Conservation (phyloP, 2,797 vertebrate species). For the Sibirionetta formosa region DNA sequence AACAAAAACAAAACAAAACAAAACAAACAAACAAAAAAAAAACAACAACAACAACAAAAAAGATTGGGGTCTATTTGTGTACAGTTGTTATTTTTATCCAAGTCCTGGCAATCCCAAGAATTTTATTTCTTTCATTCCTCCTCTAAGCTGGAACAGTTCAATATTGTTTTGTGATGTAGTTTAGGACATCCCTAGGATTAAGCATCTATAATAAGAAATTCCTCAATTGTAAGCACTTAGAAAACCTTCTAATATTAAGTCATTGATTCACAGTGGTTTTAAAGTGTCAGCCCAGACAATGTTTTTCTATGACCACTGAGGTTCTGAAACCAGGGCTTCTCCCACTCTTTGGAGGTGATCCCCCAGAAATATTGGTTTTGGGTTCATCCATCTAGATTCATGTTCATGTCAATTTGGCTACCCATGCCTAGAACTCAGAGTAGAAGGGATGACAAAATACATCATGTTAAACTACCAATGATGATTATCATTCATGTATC, state of each 20-base stretch:
- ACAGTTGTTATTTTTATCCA: not conserved
- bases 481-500: not conserved
- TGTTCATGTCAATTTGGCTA: rapidly evolving
- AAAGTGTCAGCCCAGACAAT: not conserved
- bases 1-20: too few species aligned
- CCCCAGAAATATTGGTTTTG: not conserved
- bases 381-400: not conserved
- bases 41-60: too few species aligned
- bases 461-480: not conserved
- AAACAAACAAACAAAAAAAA: too few species aligned
- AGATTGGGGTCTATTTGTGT: not conserved
- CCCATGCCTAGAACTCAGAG: not conserved
- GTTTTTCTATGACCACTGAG: not conserved
- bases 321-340: not conserved
- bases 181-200: not conserved
- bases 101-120: not conserved
- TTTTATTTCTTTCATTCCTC: not conserved
- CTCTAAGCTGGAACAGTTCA: not conserved
- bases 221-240: not conserved
- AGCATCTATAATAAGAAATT: not conserved
- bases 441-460: not conserved
- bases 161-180: not conserved
- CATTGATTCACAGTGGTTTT: not conserved
- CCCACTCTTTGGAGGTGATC: not conserved
- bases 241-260: not conserved